Conservation (phyloP, 2,113 vertebrate species). For the Phodopus roborovskii region DNA sequence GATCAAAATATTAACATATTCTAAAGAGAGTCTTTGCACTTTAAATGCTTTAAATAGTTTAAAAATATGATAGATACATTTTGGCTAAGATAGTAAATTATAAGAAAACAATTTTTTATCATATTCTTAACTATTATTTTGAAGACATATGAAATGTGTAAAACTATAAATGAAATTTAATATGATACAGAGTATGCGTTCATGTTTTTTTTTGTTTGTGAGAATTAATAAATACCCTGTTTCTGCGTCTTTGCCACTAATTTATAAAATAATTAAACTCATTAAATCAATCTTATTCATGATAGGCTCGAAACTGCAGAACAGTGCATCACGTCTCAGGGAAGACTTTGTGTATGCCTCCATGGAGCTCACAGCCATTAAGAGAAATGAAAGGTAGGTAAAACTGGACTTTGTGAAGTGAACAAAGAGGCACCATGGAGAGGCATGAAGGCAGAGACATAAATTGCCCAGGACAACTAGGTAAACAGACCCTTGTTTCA, state of each 20-base stretch:
- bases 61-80: conserved; percentile 24
- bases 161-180: not conserved
- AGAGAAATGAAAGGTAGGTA: not conserved
- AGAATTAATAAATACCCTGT: not conserved
- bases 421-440: not conserved
- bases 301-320: not conserved
- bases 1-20: not conserved
- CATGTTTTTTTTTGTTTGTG: not conserved
- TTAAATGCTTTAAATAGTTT: not conserved
- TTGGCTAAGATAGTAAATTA: not conserved
- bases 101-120: not conserved
- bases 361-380: not conserved
- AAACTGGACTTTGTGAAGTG: not conserved
- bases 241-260: not conserved
- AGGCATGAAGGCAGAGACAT: not conserved
- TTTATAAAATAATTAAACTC: not conserved
- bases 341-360: not conserved
- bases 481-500: not conserved
- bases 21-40: not conserved
- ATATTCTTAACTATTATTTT: not conserved
- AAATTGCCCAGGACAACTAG: not conserved
- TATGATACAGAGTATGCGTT: not conserved
- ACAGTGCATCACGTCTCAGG: not conserved
- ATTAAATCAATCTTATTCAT: not conserved
- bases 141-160: not conserved